Evolutionary conservation across 2,797 vertebrate genomes (phyloP).

Genomic region (Acrossocheilus fasciatus): DNA sequence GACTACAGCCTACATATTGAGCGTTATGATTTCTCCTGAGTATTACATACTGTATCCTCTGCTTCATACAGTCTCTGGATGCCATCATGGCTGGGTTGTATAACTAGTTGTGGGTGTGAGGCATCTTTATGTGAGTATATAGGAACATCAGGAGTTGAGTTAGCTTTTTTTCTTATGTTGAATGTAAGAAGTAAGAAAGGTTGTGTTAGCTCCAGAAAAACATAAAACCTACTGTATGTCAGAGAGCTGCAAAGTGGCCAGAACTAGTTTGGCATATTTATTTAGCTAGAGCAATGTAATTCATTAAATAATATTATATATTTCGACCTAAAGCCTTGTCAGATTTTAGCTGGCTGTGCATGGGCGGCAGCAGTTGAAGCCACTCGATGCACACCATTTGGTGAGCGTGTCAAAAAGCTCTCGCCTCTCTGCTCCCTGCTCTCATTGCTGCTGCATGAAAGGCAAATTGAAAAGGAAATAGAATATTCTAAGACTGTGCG

Average conservation of each 20-base stretch:
- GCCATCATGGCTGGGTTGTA: constrained; percentile 13
- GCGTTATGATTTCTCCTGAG: neutral
- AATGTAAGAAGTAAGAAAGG: constrained; percentile 1
- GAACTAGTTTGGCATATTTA: neutral
- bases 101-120: constrained; percentile 21
- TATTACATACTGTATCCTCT: neutral
- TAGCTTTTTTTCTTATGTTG: neutral
- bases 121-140: constrained; percentile 19
- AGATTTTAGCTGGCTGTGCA: neutral
- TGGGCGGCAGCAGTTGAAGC: neutral
- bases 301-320: neutral
- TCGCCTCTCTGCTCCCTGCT: neutral
- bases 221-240: neutral
- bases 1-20: neutral
- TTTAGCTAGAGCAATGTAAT: constrained; percentile 8
- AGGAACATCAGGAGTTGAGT: neutral
- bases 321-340: constrained; percentile 7
- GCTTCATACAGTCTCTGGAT: neutral
- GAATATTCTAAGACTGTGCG: constrained; percentile 28
- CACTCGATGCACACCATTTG: constrained; percentile 11
- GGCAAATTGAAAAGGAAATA: constrained; percentile 9
- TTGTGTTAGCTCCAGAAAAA: neutral
- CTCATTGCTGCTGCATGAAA: neutral
- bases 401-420: constrained; percentile 23
- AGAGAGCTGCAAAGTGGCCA: neutral